Evolutionary conservation across 2,888 invertebrate genomes (phyloP).

Genomic region (Gymnosoma rotundatum): DNA sequence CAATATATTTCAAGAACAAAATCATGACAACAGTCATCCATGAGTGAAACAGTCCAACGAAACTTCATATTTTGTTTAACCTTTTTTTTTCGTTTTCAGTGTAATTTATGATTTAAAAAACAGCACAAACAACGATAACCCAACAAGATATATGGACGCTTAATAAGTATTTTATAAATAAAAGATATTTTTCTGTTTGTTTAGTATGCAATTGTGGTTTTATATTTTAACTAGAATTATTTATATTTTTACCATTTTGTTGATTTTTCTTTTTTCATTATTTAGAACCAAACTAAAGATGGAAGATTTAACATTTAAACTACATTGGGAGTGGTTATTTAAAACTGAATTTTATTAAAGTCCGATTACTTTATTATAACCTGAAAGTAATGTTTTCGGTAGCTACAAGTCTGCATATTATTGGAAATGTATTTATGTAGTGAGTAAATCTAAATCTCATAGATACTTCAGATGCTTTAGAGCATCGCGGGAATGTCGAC

Average conservation of each 20-base stretch:
- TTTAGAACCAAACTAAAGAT: slow-evolving; percentile 4
- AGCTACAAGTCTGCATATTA: too few relatives aligned
- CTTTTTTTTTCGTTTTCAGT: slow-evolving; percentile 12
- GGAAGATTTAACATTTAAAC: slow-evolving; percentile 3
- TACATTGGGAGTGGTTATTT: slow-evolving; percentile 14
- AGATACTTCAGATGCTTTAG: too few relatives aligned
- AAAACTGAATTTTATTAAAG: not conserved
- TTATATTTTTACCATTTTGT: slow-evolving; percentile 12
- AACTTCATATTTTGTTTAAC: slow-evolving; percentile 19
- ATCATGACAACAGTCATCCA: slow-evolving; percentile 41
- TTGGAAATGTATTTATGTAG: too few relatives aligned
- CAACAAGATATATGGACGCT: not conserved
- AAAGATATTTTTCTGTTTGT: slow-evolving; percentile 30
- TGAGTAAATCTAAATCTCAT: too few relatives aligned
- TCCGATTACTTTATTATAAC: not conserved
- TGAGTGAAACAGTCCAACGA: slow-evolving; percentile 13
- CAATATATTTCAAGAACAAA: slow-evolving; percentile 54
- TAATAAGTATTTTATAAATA: slow-evolving; percentile 22
- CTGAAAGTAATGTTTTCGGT: too few relatives aligned
- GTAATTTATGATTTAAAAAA: slow-evolving; percentile 58
- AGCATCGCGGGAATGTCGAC: too few relatives aligned
- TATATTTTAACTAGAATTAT: slow-evolving; percentile 4
- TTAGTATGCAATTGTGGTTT: slow-evolving; percentile 61
- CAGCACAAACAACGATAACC: slow-evolving; percentile 7
- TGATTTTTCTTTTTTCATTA: slow-evolving; percentile 5